A percentile compares a stretch with the other conserved stretches of the same genome.
Conservation (phyloP, 2,113 vertebrate species). For the Phylloscopus trochilus region DNA sequence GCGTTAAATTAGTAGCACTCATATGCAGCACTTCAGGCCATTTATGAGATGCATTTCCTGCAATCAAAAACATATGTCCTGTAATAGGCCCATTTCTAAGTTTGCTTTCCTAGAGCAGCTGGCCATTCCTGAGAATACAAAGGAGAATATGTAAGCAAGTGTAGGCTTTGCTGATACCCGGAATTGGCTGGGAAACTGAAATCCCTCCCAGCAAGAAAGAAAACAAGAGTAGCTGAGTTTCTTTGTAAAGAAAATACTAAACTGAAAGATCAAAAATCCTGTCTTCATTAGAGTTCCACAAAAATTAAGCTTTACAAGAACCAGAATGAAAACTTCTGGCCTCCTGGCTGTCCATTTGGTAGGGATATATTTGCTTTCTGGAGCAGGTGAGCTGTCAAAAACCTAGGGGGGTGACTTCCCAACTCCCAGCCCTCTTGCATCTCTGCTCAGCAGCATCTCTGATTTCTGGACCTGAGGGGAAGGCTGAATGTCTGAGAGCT, state of each 20-base stretch:
- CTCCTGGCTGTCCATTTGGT: not conserved
- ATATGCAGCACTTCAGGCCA: conserved; percentile 29
- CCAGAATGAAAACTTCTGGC: not conserved
- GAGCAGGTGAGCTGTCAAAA: not conserved
- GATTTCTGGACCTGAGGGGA: not conserved
- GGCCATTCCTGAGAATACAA: conserved; percentile 44
- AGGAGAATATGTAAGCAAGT: conserved; percentile 36
- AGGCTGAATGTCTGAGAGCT: not conserved
- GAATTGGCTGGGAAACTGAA: not conserved
- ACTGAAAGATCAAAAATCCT: not conserved
- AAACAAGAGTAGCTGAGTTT: not conserved
- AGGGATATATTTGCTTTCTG: not conserved
- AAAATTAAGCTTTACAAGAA: not conserved
- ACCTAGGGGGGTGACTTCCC: not conserved
- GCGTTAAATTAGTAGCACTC: conserved; percentile 53
- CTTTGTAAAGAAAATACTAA: not conserved
- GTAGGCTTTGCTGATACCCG: not conserved
- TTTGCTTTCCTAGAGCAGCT: conserved; percentile 55
- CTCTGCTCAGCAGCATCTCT: not conserved
- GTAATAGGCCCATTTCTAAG: conserved; percentile 5
- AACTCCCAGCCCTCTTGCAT: not conserved
- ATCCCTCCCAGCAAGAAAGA: not conserved
- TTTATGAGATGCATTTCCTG: conserved; percentile 54
- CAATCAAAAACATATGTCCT: conserved; percentile 54
- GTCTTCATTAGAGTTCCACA: not conserved